Percentiles rank a stretch among this genome's conserved stretches.
Evolutionary conservation across 2,797 vertebrate genomes (phyloP).

Genomic region (Thamnophis elegans): DNA sequence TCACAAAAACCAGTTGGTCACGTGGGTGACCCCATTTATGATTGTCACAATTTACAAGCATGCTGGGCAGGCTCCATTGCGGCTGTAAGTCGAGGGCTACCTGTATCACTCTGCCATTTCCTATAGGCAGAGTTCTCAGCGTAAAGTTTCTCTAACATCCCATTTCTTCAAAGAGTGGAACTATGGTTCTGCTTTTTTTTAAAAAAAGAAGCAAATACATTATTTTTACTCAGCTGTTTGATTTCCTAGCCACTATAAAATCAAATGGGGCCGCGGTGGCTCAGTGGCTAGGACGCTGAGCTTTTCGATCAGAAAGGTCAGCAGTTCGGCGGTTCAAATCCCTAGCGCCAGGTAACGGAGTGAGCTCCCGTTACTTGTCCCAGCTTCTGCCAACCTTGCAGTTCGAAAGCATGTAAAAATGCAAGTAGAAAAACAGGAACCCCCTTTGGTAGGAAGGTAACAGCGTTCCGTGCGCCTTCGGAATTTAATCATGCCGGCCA

Average conservation of each 20-base stretch:
- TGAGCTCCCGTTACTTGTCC: too few species aligned
- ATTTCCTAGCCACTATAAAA: background rate
- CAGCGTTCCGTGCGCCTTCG: too few species aligned
- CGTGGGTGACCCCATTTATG: background rate
- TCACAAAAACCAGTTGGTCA: background rate
- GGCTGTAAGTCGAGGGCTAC: background rate
- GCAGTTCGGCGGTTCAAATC: too few species aligned
- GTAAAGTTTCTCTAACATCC: background rate
- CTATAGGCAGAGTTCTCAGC: background rate
- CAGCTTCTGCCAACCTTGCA: too few species aligned
- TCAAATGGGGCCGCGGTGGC: background rate
- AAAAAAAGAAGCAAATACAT: background rate
- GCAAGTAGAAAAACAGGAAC: too few species aligned
- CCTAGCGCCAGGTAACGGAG: too few species aligned
- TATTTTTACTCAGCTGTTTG: background rate
- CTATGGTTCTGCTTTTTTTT: background rate
- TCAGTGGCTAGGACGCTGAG: too few species aligned
- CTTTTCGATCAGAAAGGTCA: too few species aligned
- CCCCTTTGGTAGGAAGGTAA: too few species aligned
- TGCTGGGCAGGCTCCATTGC: background rate
- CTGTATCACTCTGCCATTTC: background rate
- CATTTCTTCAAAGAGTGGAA: background rate
- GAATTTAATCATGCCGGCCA: too few species aligned
- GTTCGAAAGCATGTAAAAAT: too few species aligned
- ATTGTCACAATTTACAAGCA: background rate